These are phyloP conservation scores for Excalfactoria chinensis DNA, from an alignment of 2,113 vertebrate species.

Conservation along the genomic window DNA sequence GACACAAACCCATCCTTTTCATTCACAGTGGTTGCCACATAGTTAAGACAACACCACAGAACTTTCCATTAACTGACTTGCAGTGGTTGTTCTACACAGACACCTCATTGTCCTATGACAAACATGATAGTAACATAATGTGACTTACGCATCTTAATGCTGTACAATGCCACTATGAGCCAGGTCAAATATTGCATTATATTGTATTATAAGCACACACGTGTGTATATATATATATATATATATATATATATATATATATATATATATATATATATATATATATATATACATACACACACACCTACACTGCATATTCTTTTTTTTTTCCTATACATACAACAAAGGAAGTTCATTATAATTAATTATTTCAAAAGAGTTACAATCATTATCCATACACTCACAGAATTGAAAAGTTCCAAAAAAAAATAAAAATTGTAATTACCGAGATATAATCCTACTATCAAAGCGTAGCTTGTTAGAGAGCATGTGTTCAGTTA, in stretches of 20 bases:
- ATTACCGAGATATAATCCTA: conserved; percentile 85
- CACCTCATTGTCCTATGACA: not conserved
- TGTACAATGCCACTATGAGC: not conserved
- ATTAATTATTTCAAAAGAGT: not conserved
- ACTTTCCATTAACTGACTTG: not conserved
- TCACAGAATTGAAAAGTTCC: not conserved
- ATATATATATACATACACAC: no score
- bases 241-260: not conserved
- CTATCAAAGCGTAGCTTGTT: conserved; percentile 83
- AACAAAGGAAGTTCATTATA: not conserved
- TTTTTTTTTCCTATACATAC: not conserved
- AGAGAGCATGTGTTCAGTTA: conserved; percentile 85
- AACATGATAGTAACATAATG: not conserved
- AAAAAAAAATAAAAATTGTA: not conserved
- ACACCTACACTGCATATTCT: not conserved
- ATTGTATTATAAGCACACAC: not conserved
- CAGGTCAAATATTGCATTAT: not conserved
- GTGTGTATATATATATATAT: not conserved
- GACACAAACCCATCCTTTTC: not conserved
- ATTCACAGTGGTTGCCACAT: not conserved
- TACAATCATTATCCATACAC: not conserved
- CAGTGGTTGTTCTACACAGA: not conserved
- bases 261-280: not conserved
- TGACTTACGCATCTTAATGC: not conserved
- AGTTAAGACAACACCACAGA: not conserved